Evolutionary conservation across 2,113 vertebrate species (phyloP), one percentile per base, ranked within the genome.

Genomic region (Hippotragus niger): DNA sequence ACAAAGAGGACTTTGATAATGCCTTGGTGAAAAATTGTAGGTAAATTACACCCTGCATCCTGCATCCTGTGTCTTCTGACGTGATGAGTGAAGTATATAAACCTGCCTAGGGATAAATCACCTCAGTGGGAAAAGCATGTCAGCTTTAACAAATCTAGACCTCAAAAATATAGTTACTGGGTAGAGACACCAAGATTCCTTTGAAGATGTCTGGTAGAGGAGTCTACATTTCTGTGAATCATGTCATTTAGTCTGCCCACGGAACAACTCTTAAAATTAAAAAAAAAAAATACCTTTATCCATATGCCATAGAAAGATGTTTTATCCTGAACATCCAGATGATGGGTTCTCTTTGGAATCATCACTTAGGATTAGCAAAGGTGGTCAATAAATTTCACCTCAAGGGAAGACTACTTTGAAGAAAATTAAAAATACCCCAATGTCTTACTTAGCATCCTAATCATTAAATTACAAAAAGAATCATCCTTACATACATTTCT

Each of bases 401-500:
- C 4, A 0, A 2, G 23, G 6, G n/a, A 4, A 53, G 13, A 53
- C 52, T 2, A 6, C 16, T 16, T 33, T 12, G 19, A 90, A 81
- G 64, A 19, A 67, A 64, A 80, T 10, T 0, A 1, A 6, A 45
- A 23, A 12, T 12, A 5, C 29, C 5, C 27, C 55, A n/a, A 2
- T 4, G 40, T n/a, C 15, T 85, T 17, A 40, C 15, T 15, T 2
- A 45, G n/a, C 0, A 12, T 16, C 17, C 6, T 21, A 29, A 47
- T 31, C 19, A 9, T 64, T 15, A 87, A 97, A 84, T 95, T 87
- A 43, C 94, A 71, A 96, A 97, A 98, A 82, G 67, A 97, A 86
- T 96, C 92, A 90, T 97, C 99, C 99, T 99, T 99, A 99, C 99
- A 99, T 99, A 99, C 99, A 99, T 99, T 99, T 99, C 99, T 99